Evolutionary conservation across 2,797 vertebrate genomes (phyloP), one percentile per base, ranked within the genome.

Genomic region (Hoplostethus atlanticus): DNA sequence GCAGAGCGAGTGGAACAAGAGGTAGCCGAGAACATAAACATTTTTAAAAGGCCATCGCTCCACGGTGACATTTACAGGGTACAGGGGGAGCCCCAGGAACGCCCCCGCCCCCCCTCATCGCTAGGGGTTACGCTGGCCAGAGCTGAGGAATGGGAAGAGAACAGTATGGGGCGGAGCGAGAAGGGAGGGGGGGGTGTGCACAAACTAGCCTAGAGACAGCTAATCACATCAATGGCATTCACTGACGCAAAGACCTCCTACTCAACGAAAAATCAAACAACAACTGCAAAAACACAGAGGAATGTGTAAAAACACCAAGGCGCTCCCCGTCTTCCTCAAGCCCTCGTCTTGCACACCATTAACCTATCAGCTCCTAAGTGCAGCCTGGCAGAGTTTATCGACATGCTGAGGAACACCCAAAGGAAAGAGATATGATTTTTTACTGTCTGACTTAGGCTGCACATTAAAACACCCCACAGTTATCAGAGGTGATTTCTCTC

Each of bases 61-160:
- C 84, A 63, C 59, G 38, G 75, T 93, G 92, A 94, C 93, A 94
- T 95, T 95, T 94, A 93, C 89, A 92, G 87, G 93, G 87, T 88
- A 77, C 42, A 62, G 64, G 73, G 67, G 68, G 61, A 60, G 57
- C 47, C 51, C 55, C 46, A 38, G 81, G 62, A 86, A 90, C 73
- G 75, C 79, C 89, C 72, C 74, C 74, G 48, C 62, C 59, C 79
- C 66, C 79, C 57, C 67, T 69, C 70, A 91, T 95, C 87, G 15
- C 94, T 80, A 92, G 15, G 94, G 94, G 95, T 92, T 94, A 95
- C 94, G 16, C 79, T 79, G 77, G 69, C 78, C 69, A 11, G 59
- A 76, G 84, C 88, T 81, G 60, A 93, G 88, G 95, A 95, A 95
- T 95, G 94, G 77, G 62, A 64, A 48, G 77, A 82, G 77, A 93